A percentile compares a stretch with the other conserved stretches of the same genome.
These are phyloP conservation scores for Bettongia penicillata DNA, from an alignment of 2,113 vertebrate genomes.

Conservation along the genomic window DNA sequence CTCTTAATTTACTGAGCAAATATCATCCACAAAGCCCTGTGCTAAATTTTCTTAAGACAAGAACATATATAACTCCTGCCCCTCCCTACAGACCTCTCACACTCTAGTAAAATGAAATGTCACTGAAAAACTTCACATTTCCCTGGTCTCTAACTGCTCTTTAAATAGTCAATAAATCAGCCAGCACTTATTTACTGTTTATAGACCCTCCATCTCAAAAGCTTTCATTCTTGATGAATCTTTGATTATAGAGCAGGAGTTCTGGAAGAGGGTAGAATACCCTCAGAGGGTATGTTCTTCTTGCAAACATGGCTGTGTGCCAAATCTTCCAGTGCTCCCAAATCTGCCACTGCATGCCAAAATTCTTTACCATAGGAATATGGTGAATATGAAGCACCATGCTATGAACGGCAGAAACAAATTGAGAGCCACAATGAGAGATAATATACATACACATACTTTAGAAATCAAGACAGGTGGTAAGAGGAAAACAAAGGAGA, in stretches of 20 bases:
- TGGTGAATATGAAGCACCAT: no score
- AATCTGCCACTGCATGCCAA: neutral
- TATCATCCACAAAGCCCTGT: neutral
- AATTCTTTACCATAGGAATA: no score
- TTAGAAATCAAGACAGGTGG: conserved; percentile 4
- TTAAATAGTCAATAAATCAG: neutral
- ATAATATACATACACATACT: neutral
- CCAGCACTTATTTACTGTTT: neutral
- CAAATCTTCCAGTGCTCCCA: neutral
- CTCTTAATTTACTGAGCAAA: conserved; percentile 18
- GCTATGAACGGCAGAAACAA: neutral
- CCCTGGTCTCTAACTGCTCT: neutral
- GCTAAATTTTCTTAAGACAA: neutral
- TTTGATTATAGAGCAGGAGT: neutral
- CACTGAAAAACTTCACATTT: neutral
- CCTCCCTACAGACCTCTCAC: neutral
- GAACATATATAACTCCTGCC: neutral
- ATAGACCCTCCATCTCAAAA: conserved; percentile 3
- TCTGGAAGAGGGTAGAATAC: neutral
- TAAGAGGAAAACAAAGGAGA: neutral
- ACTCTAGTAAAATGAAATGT: conserved; percentile 19
- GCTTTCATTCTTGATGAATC: neutral
- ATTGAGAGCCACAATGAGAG: neutral
- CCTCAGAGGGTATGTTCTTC: neutral
- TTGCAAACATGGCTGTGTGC: neutral